Percentiles rank a stretch among this genome's conserved stretches.
Evolutionary conservation across 1,140 invertebrate species (phyloP).

Genomic region (Drosophila pectinifera): DNA sequence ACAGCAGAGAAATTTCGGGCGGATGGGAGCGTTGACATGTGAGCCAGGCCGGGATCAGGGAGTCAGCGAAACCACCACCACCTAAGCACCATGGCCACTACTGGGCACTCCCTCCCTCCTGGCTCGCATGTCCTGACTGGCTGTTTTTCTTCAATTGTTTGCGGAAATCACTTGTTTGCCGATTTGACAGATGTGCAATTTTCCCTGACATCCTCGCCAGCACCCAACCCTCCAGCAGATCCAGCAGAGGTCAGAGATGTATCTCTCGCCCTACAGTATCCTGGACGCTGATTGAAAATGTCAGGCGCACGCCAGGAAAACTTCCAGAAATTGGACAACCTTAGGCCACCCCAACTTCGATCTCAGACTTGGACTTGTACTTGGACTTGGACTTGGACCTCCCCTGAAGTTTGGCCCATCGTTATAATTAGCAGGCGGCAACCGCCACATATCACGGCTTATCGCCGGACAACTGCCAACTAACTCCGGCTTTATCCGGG

Average conservation of each 20-base stretch:
- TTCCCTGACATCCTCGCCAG: conserved; percentile 73
- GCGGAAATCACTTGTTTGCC: conserved; percentile 83
- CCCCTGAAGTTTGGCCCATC: conserved; percentile 7
- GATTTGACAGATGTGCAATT: conserved; percentile 84
- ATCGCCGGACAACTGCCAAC: conserved; percentile 47
- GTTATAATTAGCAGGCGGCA: conserved; percentile 69
- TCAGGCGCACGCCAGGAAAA: conserved; percentile 62
- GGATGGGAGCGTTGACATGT: conserved; percentile 60
- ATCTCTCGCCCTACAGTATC: conserved; percentile 13
- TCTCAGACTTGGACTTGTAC: background rate
- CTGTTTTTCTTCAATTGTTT: conserved; percentile 80
- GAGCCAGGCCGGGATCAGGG: conserved; percentile 20
- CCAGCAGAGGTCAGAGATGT: conserved; percentile 52
- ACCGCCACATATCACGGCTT: conserved; percentile 50
- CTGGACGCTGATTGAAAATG: conserved; percentile 75
- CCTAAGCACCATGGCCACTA: conserved; percentile 23
- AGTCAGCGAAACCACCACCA: conserved; percentile 39
- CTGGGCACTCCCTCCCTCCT: conserved; percentile 33
- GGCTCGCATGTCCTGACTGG: conserved; percentile 46
- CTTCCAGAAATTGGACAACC: conserved; percentile 27
- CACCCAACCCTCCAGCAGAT: conserved; percentile 26
- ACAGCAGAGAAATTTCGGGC: conserved; percentile 58
- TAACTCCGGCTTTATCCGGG: background rate
- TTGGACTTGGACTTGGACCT: background rate
- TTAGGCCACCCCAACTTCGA: conserved; percentile 1